Evolutionary conservation across 2,888 invertebrate species (phyloP), one percentile per base, ranked within the genome.

Genomic region (Meiosimyza decipiens): DNA sequence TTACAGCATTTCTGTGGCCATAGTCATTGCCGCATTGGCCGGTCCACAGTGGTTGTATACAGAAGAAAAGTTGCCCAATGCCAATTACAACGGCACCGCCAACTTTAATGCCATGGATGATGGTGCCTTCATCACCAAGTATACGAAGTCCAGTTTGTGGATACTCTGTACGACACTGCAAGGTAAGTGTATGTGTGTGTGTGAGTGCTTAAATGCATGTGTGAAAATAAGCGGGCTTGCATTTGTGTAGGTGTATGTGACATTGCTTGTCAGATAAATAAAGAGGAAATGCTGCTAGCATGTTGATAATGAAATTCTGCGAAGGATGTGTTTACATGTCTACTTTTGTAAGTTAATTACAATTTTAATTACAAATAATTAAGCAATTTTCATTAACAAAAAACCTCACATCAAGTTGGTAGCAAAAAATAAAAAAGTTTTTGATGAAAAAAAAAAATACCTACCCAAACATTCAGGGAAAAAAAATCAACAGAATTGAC

Each of bases 41-140:
- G 87, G 87, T 11, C 87, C 88, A 16, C 93, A 94, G 87, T 96
- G 96, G 96, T 89, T 96, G 33, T 92, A 93, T 79, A 95, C 95
- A 5, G 93, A 95, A 84, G 96, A 96, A 86, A 94, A 93, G 85
- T 91, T 96, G 89, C 90, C 92, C 73, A 94, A 93, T 87, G 91
- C 91, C 13, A 88, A 90, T 67, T 93, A 91, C 86, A 95, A 95
- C 86, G 93, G 94, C 7, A 94, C 95, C 16, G 83, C 85, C 47
- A 86, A 86, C 75, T 87, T 84, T 69, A 84, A 86, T 75, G 82
- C 80, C 15, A 76, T 83, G 71, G 86, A 87, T 75, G 87, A 87
- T 76, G 86, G 86, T 67, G 86, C 84, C 75, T 87, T 84, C 76
- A 80, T 87, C 51, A 86, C 86, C 60, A 87, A 87, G 75, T 85